Percentiles rank a stretch among this genome's conserved stretches.
Evolutionary conservation across 37 sponge, comb jelly and placozoan genomes (phyloP).

Genomic region (Aplysina aerophoba): DNA sequence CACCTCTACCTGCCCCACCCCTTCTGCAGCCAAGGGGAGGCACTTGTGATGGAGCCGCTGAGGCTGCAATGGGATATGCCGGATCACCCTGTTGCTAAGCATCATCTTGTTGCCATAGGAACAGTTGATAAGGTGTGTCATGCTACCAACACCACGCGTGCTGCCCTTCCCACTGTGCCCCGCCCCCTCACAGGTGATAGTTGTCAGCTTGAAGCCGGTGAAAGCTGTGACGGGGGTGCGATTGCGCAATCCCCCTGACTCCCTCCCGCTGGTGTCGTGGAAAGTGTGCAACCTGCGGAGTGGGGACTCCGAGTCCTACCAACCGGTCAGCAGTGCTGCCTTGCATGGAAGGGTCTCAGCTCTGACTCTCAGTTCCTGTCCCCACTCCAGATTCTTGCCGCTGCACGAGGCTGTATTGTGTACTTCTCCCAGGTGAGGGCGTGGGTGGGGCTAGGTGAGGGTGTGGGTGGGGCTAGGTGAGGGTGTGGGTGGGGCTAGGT

Average conservation of each 20-base stretch:
- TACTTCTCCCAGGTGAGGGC: slow-evolving; percentile 62
- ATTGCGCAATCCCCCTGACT: not conserved
- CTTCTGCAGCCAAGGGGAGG: slow-evolving; percentile 83
- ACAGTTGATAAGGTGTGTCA: slow-evolving; percentile 28
- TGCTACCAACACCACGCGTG: too few species aligned
- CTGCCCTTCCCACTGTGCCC: too few species aligned
- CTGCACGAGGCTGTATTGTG: slow-evolving; percentile 53
- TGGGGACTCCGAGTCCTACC: not conserved
- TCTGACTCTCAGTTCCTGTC: too few species aligned
- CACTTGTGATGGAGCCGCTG: slow-evolving; percentile 73
- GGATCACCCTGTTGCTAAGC: slow-evolving; percentile 37
- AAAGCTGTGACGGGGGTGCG: not conserved
- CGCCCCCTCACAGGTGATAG: not conserved
- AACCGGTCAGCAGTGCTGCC: not conserved
- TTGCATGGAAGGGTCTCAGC: not conserved
- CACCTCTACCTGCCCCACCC: not conserved
- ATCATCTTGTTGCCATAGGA: slow-evolving; percentile 35
- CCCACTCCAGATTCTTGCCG: slow-evolving; percentile 66
- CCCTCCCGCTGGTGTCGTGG: not conserved
- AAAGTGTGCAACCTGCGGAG: not conserved
- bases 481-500: slow-evolving; percentile 30
- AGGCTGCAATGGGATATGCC: slow-evolving; percentile 48
- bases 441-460: too few species aligned
- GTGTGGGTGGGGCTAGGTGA: too few species aligned
- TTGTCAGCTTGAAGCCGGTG: not conserved